Conservation (phyloP, 2,888 invertebrate genomes). For the Pycnomerus fuliginosus region DNA sequence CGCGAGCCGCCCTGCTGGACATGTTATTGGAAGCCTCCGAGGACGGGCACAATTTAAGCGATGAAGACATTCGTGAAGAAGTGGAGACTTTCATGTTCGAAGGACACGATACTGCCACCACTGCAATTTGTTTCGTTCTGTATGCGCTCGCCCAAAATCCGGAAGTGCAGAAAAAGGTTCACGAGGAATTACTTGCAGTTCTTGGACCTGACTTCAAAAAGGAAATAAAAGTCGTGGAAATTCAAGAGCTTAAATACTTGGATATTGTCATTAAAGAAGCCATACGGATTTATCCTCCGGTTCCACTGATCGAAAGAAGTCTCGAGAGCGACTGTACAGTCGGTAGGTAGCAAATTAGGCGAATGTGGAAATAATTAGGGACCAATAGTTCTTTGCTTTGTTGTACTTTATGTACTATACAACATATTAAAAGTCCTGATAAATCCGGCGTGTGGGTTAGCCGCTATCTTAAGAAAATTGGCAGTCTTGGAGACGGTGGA, state of each 20-base stretch:
- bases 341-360: too few species aligned
- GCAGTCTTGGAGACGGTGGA: too few species aligned
- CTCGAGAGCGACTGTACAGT: constrained; percentile 50
- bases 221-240: constrained; percentile 33
- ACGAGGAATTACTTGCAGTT: constrained; percentile 39
- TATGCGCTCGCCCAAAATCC: constrained; percentile 56
- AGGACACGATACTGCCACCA: constrained; percentile 59
- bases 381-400: too few species aligned
- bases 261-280: constrained; percentile 61
- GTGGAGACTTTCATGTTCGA: constrained; percentile 62
- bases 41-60: constrained; percentile 50
- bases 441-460: too few species aligned
- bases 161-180: constrained; percentile 49
- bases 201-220: constrained; percentile 36
- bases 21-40: constrained; percentile 53
- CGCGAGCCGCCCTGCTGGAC: constrained; percentile 35
- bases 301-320: constrained; percentile 54
- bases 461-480: too few species aligned
- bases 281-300: constrained; percentile 58
- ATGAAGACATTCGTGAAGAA: constrained; percentile 57
- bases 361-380: too few species aligned
- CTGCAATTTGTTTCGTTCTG: constrained; percentile 57
- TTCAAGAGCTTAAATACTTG: constrained; percentile 53
- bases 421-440: too few species aligned
- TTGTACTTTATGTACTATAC: too few species aligned